Evolutionary conservation across 1,140 invertebrate species (phyloP).

Genomic region (Chlorops oryzae): DNA sequence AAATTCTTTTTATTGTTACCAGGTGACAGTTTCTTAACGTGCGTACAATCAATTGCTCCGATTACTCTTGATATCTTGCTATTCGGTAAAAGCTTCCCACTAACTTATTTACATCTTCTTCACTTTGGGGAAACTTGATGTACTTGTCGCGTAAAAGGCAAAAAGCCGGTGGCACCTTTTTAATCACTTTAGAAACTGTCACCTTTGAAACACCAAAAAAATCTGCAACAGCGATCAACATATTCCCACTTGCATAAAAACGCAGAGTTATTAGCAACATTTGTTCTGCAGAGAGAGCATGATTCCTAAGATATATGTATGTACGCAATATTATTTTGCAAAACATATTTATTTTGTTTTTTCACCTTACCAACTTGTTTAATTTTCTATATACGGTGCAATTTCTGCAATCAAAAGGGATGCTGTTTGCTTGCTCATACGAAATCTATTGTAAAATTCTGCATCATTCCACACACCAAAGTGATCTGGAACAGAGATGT

Average conservation of each 20-base stretch:
- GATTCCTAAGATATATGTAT: neutral
- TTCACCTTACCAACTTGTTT: neutral
- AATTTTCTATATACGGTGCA: neutral
- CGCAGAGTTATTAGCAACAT: too few relatives aligned
- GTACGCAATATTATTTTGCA: neutral
- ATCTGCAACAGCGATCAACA: conserved; percentile 19
- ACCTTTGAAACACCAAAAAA: conserved; percentile 15
- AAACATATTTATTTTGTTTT: neutral
- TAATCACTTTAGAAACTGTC: conserved; percentile 18
- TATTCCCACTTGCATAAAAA: conserved; percentile 15
- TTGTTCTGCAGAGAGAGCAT: neutral
- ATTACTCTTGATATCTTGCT: conserved; percentile 20
- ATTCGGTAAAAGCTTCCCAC: conserved; percentile 17
- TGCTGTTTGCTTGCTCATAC: too few relatives aligned
- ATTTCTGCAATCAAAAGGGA: neutral
- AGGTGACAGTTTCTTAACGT: conserved; percentile 24
- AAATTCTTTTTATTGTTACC: conserved; percentile 9
- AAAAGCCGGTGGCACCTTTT: neutral
- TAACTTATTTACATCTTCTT: neutral
- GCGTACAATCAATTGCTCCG: conserved; percentile 35
- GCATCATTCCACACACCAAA: neutral
- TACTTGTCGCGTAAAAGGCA: neutral
- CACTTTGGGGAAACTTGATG: neutral
- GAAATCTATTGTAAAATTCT: neutral
- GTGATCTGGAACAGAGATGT: too few relatives aligned